These are phyloP conservation scores for Capreolus pygargus DNA, from an alignment of 2,113 vertebrate species.

Conservation along the genomic window DNA sequence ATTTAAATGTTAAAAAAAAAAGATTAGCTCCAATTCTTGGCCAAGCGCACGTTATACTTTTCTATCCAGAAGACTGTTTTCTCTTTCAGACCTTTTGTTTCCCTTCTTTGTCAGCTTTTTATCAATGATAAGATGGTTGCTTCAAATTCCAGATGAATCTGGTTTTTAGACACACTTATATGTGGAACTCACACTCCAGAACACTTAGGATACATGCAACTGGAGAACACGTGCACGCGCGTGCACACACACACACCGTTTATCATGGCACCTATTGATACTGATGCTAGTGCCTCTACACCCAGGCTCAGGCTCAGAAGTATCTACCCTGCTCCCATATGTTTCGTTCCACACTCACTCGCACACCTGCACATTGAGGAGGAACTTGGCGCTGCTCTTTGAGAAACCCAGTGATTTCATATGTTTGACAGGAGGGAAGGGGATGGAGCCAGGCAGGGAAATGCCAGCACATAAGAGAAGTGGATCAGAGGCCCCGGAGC, in stretches of 20 bases:
- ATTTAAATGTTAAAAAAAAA: constrained; percentile 60
- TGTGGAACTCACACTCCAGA: background rate
- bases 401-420: background rate
- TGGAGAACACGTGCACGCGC: background rate
- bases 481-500: background rate
- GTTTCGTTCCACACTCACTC: background rate
- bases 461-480: constrained; percentile 27
- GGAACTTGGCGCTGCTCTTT: background rate
- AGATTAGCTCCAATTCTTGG: constrained; percentile 53
- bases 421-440: background rate
- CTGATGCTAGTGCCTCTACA: background rate
- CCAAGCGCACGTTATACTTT: background rate
- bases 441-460: constrained; percentile 19
- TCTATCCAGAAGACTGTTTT: constrained; percentile 18
- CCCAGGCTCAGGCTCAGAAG: background rate
- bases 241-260: background rate
- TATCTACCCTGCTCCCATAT: no score
- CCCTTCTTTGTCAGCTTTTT: constrained; percentile 46
- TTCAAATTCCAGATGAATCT: constrained; percentile 37
- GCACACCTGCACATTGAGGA: background rate
- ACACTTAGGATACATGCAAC: background rate
- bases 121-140: constrained; percentile 46
- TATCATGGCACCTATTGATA: background rate
- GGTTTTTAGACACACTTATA: background rate
- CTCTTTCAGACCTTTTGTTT: constrained; percentile 43